These are phyloP conservation scores for Sphaerophoria taeniata DNA, from an alignment of 2,888 invertebrate genomes.

Conservation along the genomic window DNA sequence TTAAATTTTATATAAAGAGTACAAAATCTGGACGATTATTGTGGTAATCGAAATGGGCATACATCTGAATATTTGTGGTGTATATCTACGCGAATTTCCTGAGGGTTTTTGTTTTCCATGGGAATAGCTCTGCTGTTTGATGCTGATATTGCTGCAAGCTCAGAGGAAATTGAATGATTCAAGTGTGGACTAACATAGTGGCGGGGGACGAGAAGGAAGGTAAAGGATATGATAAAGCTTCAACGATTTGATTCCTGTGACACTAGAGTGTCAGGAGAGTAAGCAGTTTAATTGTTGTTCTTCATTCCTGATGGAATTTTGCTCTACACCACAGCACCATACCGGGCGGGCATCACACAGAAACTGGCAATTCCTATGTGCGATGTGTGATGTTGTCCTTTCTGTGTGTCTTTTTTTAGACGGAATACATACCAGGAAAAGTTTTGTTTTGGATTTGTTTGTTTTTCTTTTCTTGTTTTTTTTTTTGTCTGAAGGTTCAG, in stretches of 20 bases:
- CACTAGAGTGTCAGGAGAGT: slow-evolving; percentile 65
- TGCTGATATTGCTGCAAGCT: slow-evolving; percentile 49
- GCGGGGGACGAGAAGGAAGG: background rate
- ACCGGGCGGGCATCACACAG: background rate
- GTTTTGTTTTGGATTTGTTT: slow-evolving; percentile 11
- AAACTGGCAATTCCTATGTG: slow-evolving; percentile 8
- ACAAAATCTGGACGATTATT: slow-evolving; percentile 74
- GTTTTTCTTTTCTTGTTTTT: slow-evolving; percentile 29
- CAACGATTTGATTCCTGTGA: slow-evolving; percentile 66
- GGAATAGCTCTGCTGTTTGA: slow-evolving; percentile 24
- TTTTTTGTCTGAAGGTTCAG: slow-evolving; percentile 9
- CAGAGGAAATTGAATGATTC: slow-evolving; percentile 71
- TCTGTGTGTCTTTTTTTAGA: background rate
- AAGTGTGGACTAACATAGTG: slow-evolving; percentile 51
- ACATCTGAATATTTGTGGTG: slow-evolving; percentile 71
- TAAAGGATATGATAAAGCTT: background rate
- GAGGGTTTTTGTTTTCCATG: slow-evolving; percentile 4
- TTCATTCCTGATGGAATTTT: slow-evolving; percentile 27
- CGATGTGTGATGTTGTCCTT: slow-evolving; percentile 50
- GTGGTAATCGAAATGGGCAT: slow-evolving; percentile 73
- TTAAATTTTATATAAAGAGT: slow-evolving; percentile 53
- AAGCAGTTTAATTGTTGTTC: slow-evolving; percentile 71
- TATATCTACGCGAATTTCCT: slow-evolving; percentile 17
- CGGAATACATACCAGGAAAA: slow-evolving; percentile 44
- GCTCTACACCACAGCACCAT: background rate